Percentiles rank a stretch among this genome's conserved stretches.
phyloP scores from a whole-genome alignment of 2,113 vertebrate genomes.

The Lipophrys pholis region DNA sequence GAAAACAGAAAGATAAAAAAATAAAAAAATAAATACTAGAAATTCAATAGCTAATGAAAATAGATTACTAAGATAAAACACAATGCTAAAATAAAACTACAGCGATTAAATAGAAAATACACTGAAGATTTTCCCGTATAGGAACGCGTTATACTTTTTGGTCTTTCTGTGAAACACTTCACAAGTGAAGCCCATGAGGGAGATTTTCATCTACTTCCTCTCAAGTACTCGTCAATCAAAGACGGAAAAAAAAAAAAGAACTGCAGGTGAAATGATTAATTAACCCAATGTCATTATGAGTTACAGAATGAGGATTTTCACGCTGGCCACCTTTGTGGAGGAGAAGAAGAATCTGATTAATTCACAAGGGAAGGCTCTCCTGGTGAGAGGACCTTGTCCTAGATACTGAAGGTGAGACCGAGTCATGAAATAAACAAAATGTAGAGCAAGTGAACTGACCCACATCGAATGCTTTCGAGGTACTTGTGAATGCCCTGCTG shows the following conservation, averaged over 20 bases:
- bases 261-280: slow-evolving; percentile 32
- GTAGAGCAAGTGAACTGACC: slow-evolving; percentile 2
- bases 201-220: background rate
- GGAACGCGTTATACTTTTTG: background rate
- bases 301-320: slow-evolving; percentile 31
- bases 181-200: background rate
- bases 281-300: slow-evolving; percentile 10
- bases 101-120: too few relatives aligned
- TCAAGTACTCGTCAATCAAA: background rate
- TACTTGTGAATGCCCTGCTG: too few relatives aligned
- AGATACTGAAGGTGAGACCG: slow-evolving; percentile 57
- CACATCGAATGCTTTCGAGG: background rate
- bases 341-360: slow-evolving; percentile 43
- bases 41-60: too few relatives aligned
- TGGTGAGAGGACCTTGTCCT: slow-evolving; percentile 56
- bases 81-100: too few relatives aligned
- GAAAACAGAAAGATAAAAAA: too few relatives aligned
- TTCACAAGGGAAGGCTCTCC: slow-evolving; percentile 37
- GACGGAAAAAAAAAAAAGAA: background rate
- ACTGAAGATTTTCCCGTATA: too few relatives aligned
- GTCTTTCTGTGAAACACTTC: slow-evolving; percentile 8
- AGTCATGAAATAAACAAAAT: slow-evolving; percentile 32
- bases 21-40: too few relatives aligned
- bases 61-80: too few relatives aligned
- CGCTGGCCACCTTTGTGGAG: background rate